Evolutionary conservation across 2,888 invertebrate genomes (phyloP).

Genomic region (Doris montereyensis): DNA sequence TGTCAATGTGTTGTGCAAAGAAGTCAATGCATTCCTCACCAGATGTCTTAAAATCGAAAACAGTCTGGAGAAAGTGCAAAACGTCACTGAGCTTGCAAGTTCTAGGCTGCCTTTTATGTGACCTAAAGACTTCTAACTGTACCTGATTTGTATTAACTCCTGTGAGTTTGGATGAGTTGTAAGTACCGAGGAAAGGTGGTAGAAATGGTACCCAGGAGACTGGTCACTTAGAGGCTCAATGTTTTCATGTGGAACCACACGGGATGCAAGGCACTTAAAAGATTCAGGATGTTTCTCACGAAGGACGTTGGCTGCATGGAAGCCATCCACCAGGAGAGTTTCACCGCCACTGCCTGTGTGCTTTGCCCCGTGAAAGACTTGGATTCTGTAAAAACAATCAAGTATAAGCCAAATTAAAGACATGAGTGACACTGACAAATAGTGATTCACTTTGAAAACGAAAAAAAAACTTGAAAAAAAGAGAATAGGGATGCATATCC

Average conservation of each 20-base stretch:
- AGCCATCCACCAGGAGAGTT: constrained; percentile 83
- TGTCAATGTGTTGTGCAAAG: too few species aligned
- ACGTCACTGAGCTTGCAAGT: too few species aligned
- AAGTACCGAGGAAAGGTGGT: constrained; percentile 51
- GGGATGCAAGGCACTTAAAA: constrained; percentile 69
- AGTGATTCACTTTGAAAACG: too few species aligned
- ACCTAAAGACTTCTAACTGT: too few species aligned
- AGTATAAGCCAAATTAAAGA: too few species aligned
- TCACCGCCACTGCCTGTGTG: constrained; percentile 80
- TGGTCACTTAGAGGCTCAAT: constrained; percentile 41
- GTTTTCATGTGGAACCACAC: constrained; percentile 77
- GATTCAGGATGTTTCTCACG: constrained; percentile 76
- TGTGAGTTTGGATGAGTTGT: constrained; percentile 74
- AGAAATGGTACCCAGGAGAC: constrained; percentile 40
- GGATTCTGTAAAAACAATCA: constrained; percentile 66
- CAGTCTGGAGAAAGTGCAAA: too few species aligned
- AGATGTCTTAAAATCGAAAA: too few species aligned
- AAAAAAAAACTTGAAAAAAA: too few species aligned
- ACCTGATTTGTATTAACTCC: constrained; percentile 77
- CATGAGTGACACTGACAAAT: too few species aligned
- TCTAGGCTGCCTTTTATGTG: too few species aligned
- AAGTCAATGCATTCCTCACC: too few species aligned
- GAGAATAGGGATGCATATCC: too few species aligned
- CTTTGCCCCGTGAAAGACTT: constrained; percentile 78
- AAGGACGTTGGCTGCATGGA: constrained; percentile 78